phyloP scores from a whole-genome alignment of 2,888 invertebrate genomes.

The Rhingia rostrata region DNA sequence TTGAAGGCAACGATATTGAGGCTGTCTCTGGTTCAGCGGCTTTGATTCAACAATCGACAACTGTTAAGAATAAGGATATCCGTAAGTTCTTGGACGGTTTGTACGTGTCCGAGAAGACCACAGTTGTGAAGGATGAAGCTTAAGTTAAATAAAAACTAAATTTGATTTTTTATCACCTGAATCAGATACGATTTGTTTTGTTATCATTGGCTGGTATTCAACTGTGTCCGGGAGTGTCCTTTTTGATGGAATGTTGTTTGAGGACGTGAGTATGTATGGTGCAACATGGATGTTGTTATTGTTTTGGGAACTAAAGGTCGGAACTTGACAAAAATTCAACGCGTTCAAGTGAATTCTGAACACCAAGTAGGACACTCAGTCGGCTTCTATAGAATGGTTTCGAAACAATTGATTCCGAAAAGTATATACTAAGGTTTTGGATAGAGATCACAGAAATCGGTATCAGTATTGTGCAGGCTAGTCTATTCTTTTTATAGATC shows the following conservation, averaged over 20 bases:
- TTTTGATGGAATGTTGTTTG: not conserved
- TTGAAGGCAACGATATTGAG: slow-evolving; percentile 98
- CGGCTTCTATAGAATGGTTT: too few species aligned
- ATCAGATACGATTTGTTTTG: slow-evolving; percentile 10
- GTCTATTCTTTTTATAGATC: too few species aligned
- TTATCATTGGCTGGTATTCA: not conserved
- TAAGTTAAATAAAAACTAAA: slow-evolving; percentile 75
- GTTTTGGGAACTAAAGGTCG: too few species aligned
- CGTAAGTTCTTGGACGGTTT: slow-evolving; percentile 99
- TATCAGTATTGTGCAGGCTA: too few species aligned
- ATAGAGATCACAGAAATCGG: too few species aligned
- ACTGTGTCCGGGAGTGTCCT: not conserved
- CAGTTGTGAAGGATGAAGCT: slow-evolving; percentile 91
- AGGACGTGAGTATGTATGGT: not conserved
- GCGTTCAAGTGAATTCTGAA: too few species aligned
- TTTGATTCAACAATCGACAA: slow-evolving; percentile 98
- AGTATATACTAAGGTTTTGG: too few species aligned
- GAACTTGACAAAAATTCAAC: too few species aligned
- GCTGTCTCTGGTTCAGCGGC: slow-evolving; percentile 99
- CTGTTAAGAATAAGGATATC: slow-evolving; percentile 99
- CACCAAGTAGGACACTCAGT: too few species aligned
- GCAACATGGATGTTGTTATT: too few species aligned
- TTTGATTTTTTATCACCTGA: slow-evolving; percentile 70
- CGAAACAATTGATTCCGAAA: too few species aligned
- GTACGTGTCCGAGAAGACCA: slow-evolving; percentile 99